A percentile compares a stretch with the other conserved stretches of the same genome.
These are phyloP conservation scores for Lagodon rhomboides DNA, from an alignment of 2,797 vertebrate genomes.

Conservation along the genomic window DNA sequence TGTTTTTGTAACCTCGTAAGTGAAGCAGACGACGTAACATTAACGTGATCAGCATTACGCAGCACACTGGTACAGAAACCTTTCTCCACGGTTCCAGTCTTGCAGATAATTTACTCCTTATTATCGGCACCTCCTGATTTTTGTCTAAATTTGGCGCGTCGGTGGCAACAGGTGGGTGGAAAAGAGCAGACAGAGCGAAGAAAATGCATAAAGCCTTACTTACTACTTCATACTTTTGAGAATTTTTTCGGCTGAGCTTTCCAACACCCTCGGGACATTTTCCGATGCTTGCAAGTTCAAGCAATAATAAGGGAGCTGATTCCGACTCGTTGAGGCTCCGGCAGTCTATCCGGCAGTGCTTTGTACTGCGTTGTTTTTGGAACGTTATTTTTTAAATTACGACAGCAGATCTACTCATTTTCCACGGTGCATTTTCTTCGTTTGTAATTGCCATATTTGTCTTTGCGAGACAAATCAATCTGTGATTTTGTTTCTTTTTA, in stretches of 20 bases:
- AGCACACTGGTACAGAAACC: background rate
- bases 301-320: background rate
- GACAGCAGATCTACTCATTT: constrained; percentile 29
- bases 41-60: constrained; percentile 14
- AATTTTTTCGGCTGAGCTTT: constrained; percentile 13
- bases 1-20: constrained; percentile 19
- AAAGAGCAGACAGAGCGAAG: background rate
- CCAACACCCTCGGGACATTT: constrained; percentile 32
- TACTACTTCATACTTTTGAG: background rate
- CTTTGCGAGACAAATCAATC: constrained; percentile 29
- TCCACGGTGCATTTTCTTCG: constrained; percentile 21
- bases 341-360: background rate
- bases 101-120: background rate
- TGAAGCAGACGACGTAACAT: constrained; percentile 4
- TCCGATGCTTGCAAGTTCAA: background rate
- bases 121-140: background rate
- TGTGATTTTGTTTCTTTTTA: constrained; percentile 21
- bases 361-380: constrained; percentile 26
- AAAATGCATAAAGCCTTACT: background rate
- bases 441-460: constrained; percentile 38
- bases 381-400: constrained; percentile 35
- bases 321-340: background rate
- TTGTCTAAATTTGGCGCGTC: background rate
- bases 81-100: background rate
- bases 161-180: background rate